A percentile compares a stretch with the other conserved stretches of the same genome.
phyloP scores from a whole-genome alignment of 2,888 invertebrate genomes.

The Cheilosia soror region DNA sequence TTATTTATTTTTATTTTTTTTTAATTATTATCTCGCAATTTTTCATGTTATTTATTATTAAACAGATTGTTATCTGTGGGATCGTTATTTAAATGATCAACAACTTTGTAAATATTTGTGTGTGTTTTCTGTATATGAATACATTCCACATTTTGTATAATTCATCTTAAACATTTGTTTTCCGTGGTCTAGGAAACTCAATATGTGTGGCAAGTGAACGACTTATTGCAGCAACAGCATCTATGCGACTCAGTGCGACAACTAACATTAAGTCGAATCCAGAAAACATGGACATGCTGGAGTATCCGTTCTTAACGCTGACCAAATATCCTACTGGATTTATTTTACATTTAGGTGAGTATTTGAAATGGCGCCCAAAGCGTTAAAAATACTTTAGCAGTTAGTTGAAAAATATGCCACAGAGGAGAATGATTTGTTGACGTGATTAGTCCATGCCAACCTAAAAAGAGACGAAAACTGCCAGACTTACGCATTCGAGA shows the following conservation, averaged over 20 bases:
- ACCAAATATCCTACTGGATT: constrained; percentile 95
- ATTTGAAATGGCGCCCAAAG: background rate
- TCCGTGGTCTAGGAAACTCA: constrained; percentile 87
- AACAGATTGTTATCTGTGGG: background rate
- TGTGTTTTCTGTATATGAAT: constrained; percentile 35
- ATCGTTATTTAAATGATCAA: background rate
- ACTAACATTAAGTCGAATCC: constrained; percentile 88
- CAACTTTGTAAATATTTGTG: constrained; percentile 57
- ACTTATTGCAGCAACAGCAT: constrained; percentile 85
- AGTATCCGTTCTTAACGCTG: constrained; percentile 98
- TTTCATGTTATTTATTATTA: constrained; percentile 49
- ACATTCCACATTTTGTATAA: constrained; percentile 2
- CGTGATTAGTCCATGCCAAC: too few species aligned
- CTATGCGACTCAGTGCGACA: constrained; percentile 86
- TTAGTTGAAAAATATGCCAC: too few species aligned
- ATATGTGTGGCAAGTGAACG: constrained; percentile 87
- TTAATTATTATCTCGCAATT: constrained; percentile 39
- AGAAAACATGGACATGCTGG: constrained; percentile 94
- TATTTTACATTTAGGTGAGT: constrained; percentile 92
- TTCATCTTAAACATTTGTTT: background rate
- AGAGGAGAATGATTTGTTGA: too few species aligned
- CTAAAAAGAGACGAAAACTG: too few species aligned
- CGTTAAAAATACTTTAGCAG: too few species aligned
- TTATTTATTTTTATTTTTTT: constrained; percentile 4
- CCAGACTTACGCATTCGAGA: too few species aligned